phyloP scores from a whole-genome alignment of 2,797 vertebrate species.

The Bradypodion pumilum region DNA sequence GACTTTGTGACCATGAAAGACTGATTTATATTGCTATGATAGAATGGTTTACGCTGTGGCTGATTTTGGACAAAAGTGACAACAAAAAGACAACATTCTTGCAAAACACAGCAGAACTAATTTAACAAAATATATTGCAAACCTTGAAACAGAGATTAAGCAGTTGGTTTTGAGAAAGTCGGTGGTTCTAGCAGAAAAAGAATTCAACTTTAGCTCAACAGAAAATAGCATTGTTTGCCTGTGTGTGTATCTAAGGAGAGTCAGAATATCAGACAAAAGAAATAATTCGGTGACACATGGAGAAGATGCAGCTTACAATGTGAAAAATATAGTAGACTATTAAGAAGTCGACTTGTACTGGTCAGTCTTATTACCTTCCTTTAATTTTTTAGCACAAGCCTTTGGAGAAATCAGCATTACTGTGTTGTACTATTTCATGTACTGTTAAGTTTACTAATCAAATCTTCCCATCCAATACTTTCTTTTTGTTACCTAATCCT shows the following conservation, averaged over 20 bases:
- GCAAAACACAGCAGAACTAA: conserved; percentile 66
- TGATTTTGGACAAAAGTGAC: conserved; percentile 59
- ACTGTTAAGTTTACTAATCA: not conserved
- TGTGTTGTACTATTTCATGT: not conserved
- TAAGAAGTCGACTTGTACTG: not conserved
- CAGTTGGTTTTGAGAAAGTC: conserved; percentile 45
- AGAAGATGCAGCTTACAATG: not conserved
- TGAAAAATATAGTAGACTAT: no score
- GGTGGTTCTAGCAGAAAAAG: conserved; percentile 44
- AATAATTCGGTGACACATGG: not conserved
- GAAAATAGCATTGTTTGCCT: conserved; percentile 39
- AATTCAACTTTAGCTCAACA: conserved; percentile 25
- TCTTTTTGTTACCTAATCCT: not conserved
- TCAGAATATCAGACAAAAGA: not conserved
- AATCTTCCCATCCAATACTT: no score
- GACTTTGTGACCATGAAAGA: conserved; percentile 71
- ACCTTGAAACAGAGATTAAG: conserved; percentile 68
- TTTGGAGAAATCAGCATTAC: not conserved
- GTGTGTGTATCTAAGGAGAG: not conserved
- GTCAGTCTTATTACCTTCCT: not conserved
- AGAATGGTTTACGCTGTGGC: conserved; percentile 59
- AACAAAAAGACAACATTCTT: not conserved
- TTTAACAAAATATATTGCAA: conserved; percentile 51
- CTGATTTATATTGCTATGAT: conserved; percentile 70
- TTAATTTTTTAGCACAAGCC: not conserved